A percentile compares a stretch with the other conserved stretches of the same genome.
Conservation (phyloP, 2,797 vertebrate species). For the Clarias platycephalus region DNA sequence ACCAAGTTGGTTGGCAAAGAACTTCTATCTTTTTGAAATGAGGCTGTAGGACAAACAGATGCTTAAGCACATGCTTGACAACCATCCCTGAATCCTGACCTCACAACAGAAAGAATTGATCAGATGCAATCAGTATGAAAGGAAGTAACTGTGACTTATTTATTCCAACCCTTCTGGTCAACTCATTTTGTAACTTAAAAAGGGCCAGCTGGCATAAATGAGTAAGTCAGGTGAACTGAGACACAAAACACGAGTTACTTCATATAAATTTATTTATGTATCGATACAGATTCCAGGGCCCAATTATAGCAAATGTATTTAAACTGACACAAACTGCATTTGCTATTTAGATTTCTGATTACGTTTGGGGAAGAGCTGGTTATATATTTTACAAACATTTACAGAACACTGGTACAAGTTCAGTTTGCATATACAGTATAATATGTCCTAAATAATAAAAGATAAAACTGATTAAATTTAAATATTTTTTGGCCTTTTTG, state of each 20-base stretch:
- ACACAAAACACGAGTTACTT: not conserved
- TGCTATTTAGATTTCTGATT: not conserved
- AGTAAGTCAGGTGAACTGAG: not conserved
- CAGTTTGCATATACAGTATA: not conserved
- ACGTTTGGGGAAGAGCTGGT: not conserved
- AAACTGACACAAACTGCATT: not conserved
- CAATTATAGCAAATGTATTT: not conserved
- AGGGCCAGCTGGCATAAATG: not conserved
- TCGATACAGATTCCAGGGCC: not conserved
- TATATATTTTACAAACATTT: not conserved
- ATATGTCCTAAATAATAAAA: not conserved
- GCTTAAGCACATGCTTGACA: not conserved
- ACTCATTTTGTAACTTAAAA: conserved; percentile 8
- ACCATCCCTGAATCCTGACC: not conserved
- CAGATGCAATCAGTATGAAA: not conserved
- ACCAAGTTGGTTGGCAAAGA: not conserved
- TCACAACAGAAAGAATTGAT: not conserved
- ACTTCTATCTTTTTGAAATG: not conserved
- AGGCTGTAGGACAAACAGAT: not conserved
- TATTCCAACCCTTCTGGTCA: not conserved
- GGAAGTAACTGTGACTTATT: conserved; percentile 5
- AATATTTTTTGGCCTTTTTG: not conserved
- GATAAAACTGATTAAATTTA: not conserved
- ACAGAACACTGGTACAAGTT: not conserved
- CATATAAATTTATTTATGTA: not conserved